Base-by-base conservation (phyloP, 2,113 vertebrate genomes). In the Sarotherodon lohbergeri region DNA sequence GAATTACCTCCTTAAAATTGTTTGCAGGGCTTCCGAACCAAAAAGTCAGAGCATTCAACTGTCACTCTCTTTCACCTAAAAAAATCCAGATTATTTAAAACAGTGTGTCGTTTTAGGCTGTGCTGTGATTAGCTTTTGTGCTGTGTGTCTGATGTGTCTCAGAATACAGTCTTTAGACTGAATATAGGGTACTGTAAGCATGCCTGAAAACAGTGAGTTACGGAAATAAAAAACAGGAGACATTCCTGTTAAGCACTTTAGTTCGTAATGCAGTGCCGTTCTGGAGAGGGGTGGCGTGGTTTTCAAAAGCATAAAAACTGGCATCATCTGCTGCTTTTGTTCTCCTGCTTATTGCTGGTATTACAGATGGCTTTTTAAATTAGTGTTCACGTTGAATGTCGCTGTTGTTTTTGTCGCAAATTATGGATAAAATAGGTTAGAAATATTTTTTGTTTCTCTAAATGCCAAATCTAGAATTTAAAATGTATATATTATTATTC, bases 281-380 rank as follows among this genome's bases (percentile, higher is more conserved):
- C 13, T 14, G 27, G 52, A 36, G 12, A 48, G 2, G 2, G 22
- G 16, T 50, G 61, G 29, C 27, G 7, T 32, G 19, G 34, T 48
- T 78, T 32, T 84, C 55, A 46, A 22, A 78, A 52, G 55, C 11
- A 4, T 41, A 48, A 66, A 84, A 63, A 82, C 6, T 17, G 39
- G n/a, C 29, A 46, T 79, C 10, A 36, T 59, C 11, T 54, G n/a
- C 84, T 81, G 71, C 54, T 57, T 52, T 83, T 81, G 46, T 76
- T 68, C 54, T 76, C 24, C 27, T 59, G 56, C 27, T 61, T 16
- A 22, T 10, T 79, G 36, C 9, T 81, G 27, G 16, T 46, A 17
- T 50, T 50, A 56, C 50, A 84, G 56, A 83, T 89, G 79, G 59
- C 79, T 80, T 86, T 54, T 80, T 19, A 9, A 9, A 66, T 39